Percentiles rank a stretch among this genome's conserved stretches.
Conservation (phyloP, 1,140 invertebrate species). For the Apis florea region DNA sequence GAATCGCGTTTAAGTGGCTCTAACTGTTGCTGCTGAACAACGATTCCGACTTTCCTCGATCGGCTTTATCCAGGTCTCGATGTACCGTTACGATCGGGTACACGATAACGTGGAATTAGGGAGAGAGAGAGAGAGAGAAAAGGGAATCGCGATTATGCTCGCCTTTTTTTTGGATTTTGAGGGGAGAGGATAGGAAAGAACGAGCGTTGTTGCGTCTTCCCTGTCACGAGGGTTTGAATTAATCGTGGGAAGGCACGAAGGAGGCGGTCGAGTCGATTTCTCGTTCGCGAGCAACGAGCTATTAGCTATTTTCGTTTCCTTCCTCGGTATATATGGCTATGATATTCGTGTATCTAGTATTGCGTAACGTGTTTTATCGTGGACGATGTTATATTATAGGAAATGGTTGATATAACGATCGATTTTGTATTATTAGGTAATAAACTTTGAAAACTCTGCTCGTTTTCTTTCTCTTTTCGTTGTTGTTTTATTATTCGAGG, state of each 20-base stretch:
- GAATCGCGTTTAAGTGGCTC: too few relatives aligned
- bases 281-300: neutral
- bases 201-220: neutral
- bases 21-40: neutral
- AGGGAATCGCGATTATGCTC: neutral
- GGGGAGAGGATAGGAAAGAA: neutral
- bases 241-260: neutral
- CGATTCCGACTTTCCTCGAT: neutral
- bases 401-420: too few relatives aligned
- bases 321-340: neutral
- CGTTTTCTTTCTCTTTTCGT: too few relatives aligned
- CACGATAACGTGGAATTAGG: constrained; percentile 21
- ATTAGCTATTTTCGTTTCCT: neutral
- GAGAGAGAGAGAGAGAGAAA: too few relatives aligned
- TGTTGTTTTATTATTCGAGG: too few relatives aligned
- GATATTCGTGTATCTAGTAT: too few relatives aligned
- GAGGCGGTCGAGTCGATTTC: neutral
- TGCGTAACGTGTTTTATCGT: too few relatives aligned
- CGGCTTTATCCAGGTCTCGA: neutral
- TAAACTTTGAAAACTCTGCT: too few relatives aligned
- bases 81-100: neutral
- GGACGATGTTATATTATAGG: too few relatives aligned
- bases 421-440: too few relatives aligned
- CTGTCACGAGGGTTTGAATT: neutral
- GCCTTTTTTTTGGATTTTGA: too few relatives aligned